Evolutionary conservation across 1,140 invertebrate genomes (phyloP).

Genomic region (Galleria mellonella): DNA sequence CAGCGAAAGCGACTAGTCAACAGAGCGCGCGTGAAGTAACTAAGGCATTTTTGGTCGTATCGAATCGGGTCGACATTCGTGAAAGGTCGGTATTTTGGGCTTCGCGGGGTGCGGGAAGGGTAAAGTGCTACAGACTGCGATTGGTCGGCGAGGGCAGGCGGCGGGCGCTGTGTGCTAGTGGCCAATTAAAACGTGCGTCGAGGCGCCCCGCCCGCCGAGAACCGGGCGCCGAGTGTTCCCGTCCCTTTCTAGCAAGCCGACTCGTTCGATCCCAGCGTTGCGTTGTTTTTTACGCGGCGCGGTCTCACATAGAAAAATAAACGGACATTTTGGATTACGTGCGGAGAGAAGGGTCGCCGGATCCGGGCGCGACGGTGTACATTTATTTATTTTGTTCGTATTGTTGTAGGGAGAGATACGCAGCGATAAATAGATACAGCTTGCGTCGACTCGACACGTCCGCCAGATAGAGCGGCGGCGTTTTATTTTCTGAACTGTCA

Average conservation of each 20-base stretch:
- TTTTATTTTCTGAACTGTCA: slow-evolving; percentile 32
- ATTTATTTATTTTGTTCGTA: slow-evolving; percentile 58
- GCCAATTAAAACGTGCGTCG: slow-evolving; percentile 49
- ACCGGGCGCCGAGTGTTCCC: slow-evolving; percentile 21
- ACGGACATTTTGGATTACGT: slow-evolving; percentile 70
- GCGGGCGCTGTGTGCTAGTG: slow-evolving; percentile 36
- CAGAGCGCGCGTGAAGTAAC: slow-evolving; percentile 63
- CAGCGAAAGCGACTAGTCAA: slow-evolving; percentile 50
- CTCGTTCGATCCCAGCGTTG: slow-evolving; percentile 32
- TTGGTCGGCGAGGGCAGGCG: slow-evolving; percentile 64
- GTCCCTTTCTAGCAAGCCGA: slow-evolving; percentile 34
- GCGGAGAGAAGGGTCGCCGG: slow-evolving; percentile 50
- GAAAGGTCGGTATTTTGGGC: slow-evolving; percentile 62
- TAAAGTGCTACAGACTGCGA: slow-evolving; percentile 13
- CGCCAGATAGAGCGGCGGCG: slow-evolving; percentile 13
- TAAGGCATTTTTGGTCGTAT: slow-evolving; percentile 72
- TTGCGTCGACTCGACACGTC: slow-evolving; percentile 26
- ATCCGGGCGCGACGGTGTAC: slow-evolving; percentile 46
- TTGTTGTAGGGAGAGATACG: slow-evolving; percentile 52
- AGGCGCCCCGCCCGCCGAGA: slow-evolving; percentile 67
- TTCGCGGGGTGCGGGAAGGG: slow-evolving; percentile 48
- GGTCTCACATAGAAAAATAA: slow-evolving; percentile 66
- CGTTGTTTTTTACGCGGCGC: slow-evolving; percentile 51
- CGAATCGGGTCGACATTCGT: slow-evolving; percentile 67
- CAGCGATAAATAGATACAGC: slow-evolving; percentile 61